Conservation (phyloP, 1,140 invertebrate species). For the Scylla paramamosain region DNA sequence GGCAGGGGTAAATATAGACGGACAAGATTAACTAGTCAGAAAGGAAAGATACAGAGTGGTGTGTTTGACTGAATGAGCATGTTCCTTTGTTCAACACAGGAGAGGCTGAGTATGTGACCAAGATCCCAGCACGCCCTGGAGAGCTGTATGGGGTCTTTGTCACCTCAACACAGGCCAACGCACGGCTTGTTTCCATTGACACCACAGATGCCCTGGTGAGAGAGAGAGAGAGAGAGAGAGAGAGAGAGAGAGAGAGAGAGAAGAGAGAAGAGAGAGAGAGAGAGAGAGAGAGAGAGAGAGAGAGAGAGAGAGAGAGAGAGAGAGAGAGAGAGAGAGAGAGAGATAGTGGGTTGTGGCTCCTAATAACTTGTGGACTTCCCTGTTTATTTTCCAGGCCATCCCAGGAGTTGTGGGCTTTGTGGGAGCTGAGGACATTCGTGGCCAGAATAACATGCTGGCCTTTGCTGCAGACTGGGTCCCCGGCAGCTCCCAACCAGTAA, state of each 20-base stretch:
- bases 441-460: conserved; percentile 78
- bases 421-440: conserved; percentile 80
- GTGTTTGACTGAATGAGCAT: too few species aligned
- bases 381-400: conserved; percentile 58
- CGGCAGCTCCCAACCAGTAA: not conserved
- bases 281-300: conserved; percentile 31
- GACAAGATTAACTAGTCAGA: too few species aligned
- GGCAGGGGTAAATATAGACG: too few species aligned
- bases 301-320: too few species aligned
- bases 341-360: conserved; percentile 79
- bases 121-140: conserved; percentile 79
- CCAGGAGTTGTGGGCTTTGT: conserved; percentile 80
- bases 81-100: conserved; percentile 78
- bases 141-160: conserved; percentile 81
- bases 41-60: too few species aligned
- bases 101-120: conserved; percentile 81
- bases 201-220: conserved; percentile 78
- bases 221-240: not conserved
- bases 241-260: too few species aligned
- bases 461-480: not conserved
- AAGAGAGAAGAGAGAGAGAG: too few species aligned
- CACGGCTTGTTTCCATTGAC: conserved; percentile 78
- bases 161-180: conserved; percentile 79
- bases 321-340: too few species aligned
- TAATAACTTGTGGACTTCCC: conserved; percentile 37